Base-by-base conservation (phyloP, 1,140 invertebrate species). In the Tetraneura akinire region DNA sequence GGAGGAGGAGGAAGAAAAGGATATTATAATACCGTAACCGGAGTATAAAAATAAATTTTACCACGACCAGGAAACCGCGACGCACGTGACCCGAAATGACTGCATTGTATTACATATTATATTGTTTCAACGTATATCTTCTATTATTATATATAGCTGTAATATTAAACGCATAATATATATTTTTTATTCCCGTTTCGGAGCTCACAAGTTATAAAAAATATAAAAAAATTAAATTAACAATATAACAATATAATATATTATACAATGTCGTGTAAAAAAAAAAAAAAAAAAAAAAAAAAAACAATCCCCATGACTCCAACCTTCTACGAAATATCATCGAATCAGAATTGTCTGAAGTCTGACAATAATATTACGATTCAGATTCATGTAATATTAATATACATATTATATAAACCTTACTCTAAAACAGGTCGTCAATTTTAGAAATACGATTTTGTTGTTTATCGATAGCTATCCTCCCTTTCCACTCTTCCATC, bases 381-480 rank as follows among this genome's bases (percentile, higher is more conserved):
- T 60, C 51, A 60, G 57, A 76, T 76, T 76, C n/a, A n/a, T n/a
- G n/a, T n/a, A n/a, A n/a, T n/a, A n/a, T n/a, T n/a, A n/a, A n/a
- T n/a, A n/a, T n/a, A n/a, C n/a, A n/a, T n/a, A n/a, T n/a, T n/a
- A n/a, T n/a, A n/a, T n/a, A n/a, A n/a, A n/a, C n/a, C n/a, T n/a
- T n/a, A n/a, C n/a, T n/a, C n/a, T n/a, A n/a, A 76, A 76, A 76
- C 73, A 60, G 73, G 73, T 76, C 73, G 13, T 60, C 73, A 53
- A 76, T 53, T 57, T 70, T 37, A 55, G 51, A 55, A 55, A 37
- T 8, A 37, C 32, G 8, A 57, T 76, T 60, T 32, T 60, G 26
- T 70, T 70, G 66, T 70, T 45, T 68, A 45, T 64, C n/a, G n/a
- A n/a, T n/a, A n/a, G n/a, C n/a, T n/a, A n/a, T n/a, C n/a, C n/a